Evolutionary conservation across 2,888 invertebrate genomes (phyloP).

Genomic region (Heteromurus nitidus): DNA sequence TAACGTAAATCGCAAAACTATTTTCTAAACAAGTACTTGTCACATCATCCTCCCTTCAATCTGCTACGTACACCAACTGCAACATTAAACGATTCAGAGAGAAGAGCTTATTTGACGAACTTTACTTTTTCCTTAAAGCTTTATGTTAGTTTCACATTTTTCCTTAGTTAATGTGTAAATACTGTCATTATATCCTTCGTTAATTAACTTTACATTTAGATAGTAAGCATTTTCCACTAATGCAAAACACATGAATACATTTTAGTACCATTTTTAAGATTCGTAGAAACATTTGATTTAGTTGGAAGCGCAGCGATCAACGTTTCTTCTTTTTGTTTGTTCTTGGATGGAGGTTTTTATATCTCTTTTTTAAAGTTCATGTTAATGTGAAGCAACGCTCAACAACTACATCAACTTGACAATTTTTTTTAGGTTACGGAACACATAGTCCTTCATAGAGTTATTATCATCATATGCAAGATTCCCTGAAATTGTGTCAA

Average conservation of each 20-base stretch:
- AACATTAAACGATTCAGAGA: too few species aligned
- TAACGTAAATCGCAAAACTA: too few species aligned
- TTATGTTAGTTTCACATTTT: not conserved
- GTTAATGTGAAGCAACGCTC: not conserved
- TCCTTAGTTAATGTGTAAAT: slow-evolving; percentile 8
- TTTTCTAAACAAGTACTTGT: too few species aligned
- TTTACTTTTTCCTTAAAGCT: not conserved
- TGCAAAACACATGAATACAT: not conserved
- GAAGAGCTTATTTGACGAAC: too few species aligned
- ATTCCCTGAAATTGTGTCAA: too few species aligned
- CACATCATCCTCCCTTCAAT: too few species aligned
- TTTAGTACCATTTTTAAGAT: not conserved
- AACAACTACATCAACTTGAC: not conserved
- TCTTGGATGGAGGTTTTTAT: slow-evolving; percentile 6
- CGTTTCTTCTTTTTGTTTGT: not conserved
- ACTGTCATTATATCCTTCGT: slow-evolving; percentile 17
- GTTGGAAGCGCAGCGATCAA: slow-evolving; percentile 2
- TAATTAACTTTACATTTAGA: not conserved
- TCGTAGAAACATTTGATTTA: not conserved
- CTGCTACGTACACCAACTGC: too few species aligned
- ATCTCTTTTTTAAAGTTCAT: not conserved
- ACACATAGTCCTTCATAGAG: too few species aligned
- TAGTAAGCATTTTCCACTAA: not conserved
- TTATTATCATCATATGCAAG: too few species aligned
- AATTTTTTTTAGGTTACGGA: too few species aligned